phyloP scores from a whole-genome alignment of 2,113 vertebrate genomes.

The Thamnaconus septentrionalis region DNA sequence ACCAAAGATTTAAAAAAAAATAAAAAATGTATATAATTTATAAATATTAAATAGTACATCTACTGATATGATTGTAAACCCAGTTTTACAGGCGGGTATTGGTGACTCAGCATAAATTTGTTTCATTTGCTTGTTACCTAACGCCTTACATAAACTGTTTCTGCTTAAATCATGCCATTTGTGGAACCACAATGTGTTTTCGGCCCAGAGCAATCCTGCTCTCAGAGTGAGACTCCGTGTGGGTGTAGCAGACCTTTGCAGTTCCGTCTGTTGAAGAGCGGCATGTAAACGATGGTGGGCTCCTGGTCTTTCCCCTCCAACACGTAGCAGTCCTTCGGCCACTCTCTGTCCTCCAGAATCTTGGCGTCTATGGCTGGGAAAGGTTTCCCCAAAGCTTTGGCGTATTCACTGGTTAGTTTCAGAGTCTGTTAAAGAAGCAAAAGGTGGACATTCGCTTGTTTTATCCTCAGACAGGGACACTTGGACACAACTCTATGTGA shows the following conservation, averaged over 20 bases:
- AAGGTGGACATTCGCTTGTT: background rate
- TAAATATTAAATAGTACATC: background rate
- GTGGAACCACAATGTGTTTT: too few species aligned
- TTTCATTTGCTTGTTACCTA: background rate
- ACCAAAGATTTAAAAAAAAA: background rate
- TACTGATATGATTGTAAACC: too few species aligned
- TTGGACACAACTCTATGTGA: background rate
- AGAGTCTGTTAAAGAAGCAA: slow-evolving; percentile 48
- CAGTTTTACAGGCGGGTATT: too few species aligned
- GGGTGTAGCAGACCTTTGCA: slow-evolving; percentile 46
- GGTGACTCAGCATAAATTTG: background rate
- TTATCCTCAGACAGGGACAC: too few species aligned
- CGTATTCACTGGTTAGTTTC: slow-evolving; percentile 50
- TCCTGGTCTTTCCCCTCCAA: slow-evolving; percentile 46
- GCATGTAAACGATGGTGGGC: slow-evolving; percentile 60
- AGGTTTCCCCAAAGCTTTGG: slow-evolving; percentile 34
- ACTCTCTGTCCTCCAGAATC: slow-evolving; percentile 47
- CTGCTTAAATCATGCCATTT: background rate
- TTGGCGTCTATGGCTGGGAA: slow-evolving; percentile 48
- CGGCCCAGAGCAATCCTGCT: too few species aligned
- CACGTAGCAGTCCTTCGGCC: slow-evolving; percentile 58
- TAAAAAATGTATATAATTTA: background rate
- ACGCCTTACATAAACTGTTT: background rate
- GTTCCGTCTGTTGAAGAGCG: slow-evolving; percentile 60
- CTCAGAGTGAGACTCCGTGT: too few species aligned